phyloP scores from a whole-genome alignment of 2,113 vertebrate species.

The Platysternon megacephalum region DNA sequence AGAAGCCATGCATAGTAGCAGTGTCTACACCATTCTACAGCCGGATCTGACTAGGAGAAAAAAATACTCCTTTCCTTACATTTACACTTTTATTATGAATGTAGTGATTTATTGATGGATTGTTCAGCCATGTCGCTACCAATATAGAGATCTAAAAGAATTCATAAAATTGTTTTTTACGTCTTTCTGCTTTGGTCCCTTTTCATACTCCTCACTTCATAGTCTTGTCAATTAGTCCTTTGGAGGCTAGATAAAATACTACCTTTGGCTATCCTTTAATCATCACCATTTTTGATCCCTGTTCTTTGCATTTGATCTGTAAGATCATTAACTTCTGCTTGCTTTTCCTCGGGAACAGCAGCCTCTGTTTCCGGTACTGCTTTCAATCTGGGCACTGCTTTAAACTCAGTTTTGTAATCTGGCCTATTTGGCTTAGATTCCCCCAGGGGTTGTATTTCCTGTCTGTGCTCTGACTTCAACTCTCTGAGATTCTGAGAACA shows the following conservation, averaged over 20 bases:
- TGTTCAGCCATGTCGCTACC: not conserved
- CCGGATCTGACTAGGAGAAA: not conserved
- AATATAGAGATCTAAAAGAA: not conserved
- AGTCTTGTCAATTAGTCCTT: not conserved
- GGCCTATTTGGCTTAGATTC: not conserved
- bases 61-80: not conserved
- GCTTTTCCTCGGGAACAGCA: conserved; percentile 43
- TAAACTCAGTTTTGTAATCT: conserved; percentile 29
- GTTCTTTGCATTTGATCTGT: not conserved
- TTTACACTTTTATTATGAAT: not conserved
- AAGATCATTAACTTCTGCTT: conserved; percentile 15
- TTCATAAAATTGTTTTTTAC: not conserved
- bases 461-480: not conserved
- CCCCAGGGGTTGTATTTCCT: not conserved
- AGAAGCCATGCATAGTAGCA: not conserved
- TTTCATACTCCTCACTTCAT: not conserved
- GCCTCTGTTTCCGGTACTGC: conserved; percentile 26
- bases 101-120: not conserved
- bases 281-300: not conserved
- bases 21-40: not conserved
- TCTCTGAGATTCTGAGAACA: conserved; percentile 18
- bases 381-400: conserved; percentile 40
- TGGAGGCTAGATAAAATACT: not conserved
- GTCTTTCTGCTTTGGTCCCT: not conserved
- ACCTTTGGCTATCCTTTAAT: not conserved